Base-by-base conservation (phyloP, 2,113 vertebrate genomes). In the Neotoma lepida region DNA sequence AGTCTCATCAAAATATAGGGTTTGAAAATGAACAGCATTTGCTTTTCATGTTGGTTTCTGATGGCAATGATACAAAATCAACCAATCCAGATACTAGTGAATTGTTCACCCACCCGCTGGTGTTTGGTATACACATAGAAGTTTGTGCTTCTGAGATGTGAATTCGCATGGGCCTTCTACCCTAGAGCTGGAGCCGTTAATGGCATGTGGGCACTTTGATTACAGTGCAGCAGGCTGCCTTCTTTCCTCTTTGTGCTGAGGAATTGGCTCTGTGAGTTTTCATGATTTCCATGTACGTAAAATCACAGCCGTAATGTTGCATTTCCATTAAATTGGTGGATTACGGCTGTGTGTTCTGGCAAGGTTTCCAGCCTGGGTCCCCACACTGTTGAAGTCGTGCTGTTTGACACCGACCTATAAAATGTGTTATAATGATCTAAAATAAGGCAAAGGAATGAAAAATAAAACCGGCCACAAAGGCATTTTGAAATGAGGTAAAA, bases 401-500 rank as follows among this genome's bases (percentile, higher is more conserved):
- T 96, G 61, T 89, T 97, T 95, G 94, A 96, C 87, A 71, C 58
- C 80, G 73, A 96, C 95, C 82, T 96, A 95, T 96, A 96, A 97
- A 97, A 96, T 74, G 63, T 95, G 84, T 94, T 91, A 90, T 90
- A 96, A 96, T 89, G 74, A 95, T 95, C 94, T 78, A 89, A 96
- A 96, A 92, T 89, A 95, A 97, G 88, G 86, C 66, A 93, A 95
- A 96, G 76, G 94, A 94, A 94, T 95, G 88, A 93, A 97, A 96
- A 97, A 85, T 76, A 91, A 96, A 97, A 84, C 33, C 82, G 66
- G 90, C 87, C 92, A 87, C 86, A 89, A 81, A 94, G 84, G 89
- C 95, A 89, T 91, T 96, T 91, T 54, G 46, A 89, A 96, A 93
- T 91, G 95, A 97, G 86, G 94, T 94, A 96, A 95, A 91, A 85